Base-by-base conservation (phyloP, 2,113 vertebrate species). In the Saguinus midas region DNA sequence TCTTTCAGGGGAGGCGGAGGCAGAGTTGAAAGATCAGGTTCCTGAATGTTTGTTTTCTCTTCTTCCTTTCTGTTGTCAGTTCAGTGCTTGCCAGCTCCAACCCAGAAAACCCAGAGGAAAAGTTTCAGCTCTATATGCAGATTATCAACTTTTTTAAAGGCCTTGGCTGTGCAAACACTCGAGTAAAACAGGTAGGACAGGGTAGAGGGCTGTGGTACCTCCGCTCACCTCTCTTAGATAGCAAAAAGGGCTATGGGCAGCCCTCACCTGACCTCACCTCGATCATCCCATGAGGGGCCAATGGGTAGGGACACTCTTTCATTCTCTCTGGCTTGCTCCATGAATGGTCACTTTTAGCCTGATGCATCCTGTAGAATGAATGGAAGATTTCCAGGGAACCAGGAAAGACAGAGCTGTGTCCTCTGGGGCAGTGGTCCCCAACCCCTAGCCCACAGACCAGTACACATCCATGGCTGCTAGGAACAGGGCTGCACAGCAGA, bases 111-210 rank as follows among this genome's bases (percentile, higher is more conserved):
- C 92, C 97, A 18, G 98, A 98, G 89, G 98, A 98, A 64, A 98
- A 98, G 90, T 98, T 97, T 61, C 97, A 98, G 66, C 98, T 99
- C 79, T 99, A 98, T 57, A 50, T 96, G 90, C 98, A 99, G 94
- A 98, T 99, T 92, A 95, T 98, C 2, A 82, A 96, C 48, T 99
- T 99, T 95, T 97, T 99, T 37, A 98, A 98, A 97, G 96, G 87
- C 68, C 95, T 98, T 58, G 98, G 97, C 96, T 98, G 96, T 75
- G 55, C 94, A 72, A 96, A 98, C 48, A 81, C 91, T 10, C 95
- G 97, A 25, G 14, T 97, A 57, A 97, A 96, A 58, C 97, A 99
- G 99, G 99, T 99, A 98, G 96, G 98, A 45, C 37, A 72, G 96
- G n/a, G 48, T 73, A 72, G 92, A 66, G 57, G 20, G 8, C 11